These are phyloP conservation scores for Phyllostomus discolor DNA, from an alignment of 2,113 vertebrate species.

Conservation along the genomic window DNA sequence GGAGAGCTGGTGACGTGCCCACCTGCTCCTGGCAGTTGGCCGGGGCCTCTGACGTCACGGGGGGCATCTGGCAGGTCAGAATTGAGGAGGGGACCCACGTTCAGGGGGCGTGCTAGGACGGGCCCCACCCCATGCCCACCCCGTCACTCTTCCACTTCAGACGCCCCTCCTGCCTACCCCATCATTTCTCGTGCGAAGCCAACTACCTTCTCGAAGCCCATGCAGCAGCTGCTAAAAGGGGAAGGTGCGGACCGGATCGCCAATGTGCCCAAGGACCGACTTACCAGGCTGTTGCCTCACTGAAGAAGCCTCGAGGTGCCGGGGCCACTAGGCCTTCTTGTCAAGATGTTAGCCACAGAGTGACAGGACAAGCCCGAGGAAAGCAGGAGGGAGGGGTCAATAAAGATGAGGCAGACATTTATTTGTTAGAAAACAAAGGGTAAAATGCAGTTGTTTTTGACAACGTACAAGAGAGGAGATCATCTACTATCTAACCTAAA, in stretches of 20 bases:
- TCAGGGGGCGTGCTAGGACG: background rate
- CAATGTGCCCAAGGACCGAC: background rate
- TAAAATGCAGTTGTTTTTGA: background rate
- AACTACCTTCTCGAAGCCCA: background rate
- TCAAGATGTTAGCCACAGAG: background rate
- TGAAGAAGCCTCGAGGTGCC: too few species aligned
- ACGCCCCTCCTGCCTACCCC: background rate
- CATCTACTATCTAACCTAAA: background rate
- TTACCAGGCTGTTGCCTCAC: background rate
- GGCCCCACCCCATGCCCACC: background rate
- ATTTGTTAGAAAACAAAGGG: background rate
- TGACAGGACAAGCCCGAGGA: background rate
- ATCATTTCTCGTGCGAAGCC: background rate
- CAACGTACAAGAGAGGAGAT: background rate
- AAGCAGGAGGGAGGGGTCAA: background rate
- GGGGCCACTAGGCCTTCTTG: background rate
- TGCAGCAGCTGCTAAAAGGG: background rate
- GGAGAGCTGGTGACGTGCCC: background rate
- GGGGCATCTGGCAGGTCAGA: background rate
- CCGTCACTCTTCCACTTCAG: background rate
- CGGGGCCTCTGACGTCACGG: background rate
- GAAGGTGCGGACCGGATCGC: background rate
- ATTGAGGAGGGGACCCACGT: background rate
- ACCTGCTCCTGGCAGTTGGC: background rate
- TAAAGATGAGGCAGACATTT: background rate